phyloP scores from a whole-genome alignment of 1,140 invertebrate species.

The Apolygus lucorum region DNA sequence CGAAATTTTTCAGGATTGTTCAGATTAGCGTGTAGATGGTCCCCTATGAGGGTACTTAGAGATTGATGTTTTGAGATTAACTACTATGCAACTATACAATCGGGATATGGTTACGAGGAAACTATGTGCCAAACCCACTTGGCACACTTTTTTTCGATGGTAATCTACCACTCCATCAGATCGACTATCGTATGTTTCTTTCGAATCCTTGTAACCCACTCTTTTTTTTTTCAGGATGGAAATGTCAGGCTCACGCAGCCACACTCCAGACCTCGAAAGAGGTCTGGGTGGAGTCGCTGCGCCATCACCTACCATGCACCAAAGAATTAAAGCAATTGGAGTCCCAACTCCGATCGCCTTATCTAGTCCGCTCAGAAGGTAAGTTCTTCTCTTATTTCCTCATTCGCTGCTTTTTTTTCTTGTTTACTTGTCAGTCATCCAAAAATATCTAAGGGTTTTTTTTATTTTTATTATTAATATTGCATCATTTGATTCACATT shows the following conservation, averaged over 20 bases:
- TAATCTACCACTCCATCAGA: too few relatives aligned
- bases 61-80: too few relatives aligned
- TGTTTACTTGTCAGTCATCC: not conserved
- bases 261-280: conserved; percentile 58
- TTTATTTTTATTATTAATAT: too few relatives aligned
- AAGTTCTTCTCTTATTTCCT: conserved; percentile 31
- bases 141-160: too few relatives aligned
- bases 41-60: too few relatives aligned
- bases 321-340: conserved; percentile 77
- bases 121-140: too few relatives aligned
- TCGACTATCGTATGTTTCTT: conserved; percentile 8
- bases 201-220: not conserved
- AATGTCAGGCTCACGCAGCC: conserved; percentile 55
- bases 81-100: too few relatives aligned
- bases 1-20: too few relatives aligned
- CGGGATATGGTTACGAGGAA: too few relatives aligned
- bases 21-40: too few relatives aligned
- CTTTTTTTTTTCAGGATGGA: conserved; percentile 38
- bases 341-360: conserved; percentile 78
- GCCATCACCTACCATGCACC: conserved; percentile 77
- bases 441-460: not conserved
- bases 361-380: conserved; percentile 75
- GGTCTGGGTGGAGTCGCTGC: conserved; percentile 40
- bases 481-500: too few relatives aligned
- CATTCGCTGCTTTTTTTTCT: not conserved